Conservation (phyloP, 2,113 vertebrate genomes). For the Tautogolabrus adspersus region DNA sequence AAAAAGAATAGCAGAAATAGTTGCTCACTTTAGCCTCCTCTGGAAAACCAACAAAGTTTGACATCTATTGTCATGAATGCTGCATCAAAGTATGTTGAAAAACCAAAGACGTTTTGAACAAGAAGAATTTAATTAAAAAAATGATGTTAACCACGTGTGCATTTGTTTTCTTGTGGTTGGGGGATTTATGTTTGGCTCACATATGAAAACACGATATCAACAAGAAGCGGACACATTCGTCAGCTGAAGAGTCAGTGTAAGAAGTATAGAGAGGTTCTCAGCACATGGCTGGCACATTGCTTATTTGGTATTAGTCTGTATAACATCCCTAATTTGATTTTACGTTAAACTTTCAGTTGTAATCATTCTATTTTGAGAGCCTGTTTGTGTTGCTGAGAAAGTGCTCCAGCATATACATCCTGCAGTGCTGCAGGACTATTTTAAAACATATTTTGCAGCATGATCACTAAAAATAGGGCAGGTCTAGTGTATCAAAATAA, state of each 20-base stretch:
- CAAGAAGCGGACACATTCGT: not conserved
- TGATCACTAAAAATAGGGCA: not conserved
- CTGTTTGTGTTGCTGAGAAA: too few species aligned
- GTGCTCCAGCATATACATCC: not conserved
- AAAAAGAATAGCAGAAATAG: slow-evolving; percentile 47
- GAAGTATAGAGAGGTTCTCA: too few species aligned
- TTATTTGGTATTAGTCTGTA: too few species aligned
- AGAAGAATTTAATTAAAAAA: slow-evolving; percentile 63
- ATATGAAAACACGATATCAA: not conserved
- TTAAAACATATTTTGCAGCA: slow-evolving; percentile 1
- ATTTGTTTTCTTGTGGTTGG: slow-evolving; percentile 29
- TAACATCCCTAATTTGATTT: too few species aligned
- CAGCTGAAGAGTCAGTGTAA: not conserved
- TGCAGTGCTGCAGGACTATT: not conserved
- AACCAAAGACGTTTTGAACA: slow-evolving; percentile 61
- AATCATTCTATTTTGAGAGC: too few species aligned
- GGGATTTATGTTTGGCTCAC: not conserved
- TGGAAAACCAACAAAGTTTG: slow-evolving; percentile 41
- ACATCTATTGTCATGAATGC: slow-evolving; percentile 45
- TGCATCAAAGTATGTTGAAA: slow-evolving; percentile 53
- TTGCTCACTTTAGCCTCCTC: slow-evolving; percentile 57
- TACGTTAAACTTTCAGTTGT: too few species aligned
- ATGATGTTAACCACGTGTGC: slow-evolving; percentile 42
- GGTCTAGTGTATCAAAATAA: not conserved
- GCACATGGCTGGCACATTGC: too few species aligned